Percentiles rank a stretch among this genome's conserved stretches.
These are phyloP conservation scores for Gambusia affinis DNA, from an alignment of 2,113 vertebrate genomes.

Conservation along the genomic window DNA sequence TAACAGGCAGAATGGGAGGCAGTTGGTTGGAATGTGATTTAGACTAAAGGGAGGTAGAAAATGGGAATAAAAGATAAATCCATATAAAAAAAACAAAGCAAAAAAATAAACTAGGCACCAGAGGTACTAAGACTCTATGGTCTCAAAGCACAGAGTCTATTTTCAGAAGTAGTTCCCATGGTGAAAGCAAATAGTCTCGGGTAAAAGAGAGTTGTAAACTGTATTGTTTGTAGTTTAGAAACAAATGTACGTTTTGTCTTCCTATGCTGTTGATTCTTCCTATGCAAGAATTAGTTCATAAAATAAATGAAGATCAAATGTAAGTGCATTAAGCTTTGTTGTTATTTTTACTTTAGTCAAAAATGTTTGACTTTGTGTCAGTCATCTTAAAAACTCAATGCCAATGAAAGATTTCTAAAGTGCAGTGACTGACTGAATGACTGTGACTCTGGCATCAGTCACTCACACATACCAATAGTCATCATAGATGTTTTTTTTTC, in stretches of 20 bases:
- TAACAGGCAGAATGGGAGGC: not conserved
- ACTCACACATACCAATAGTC: too few relatives aligned
- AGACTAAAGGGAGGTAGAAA: conserved; percentile 6
- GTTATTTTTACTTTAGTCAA: too few relatives aligned
- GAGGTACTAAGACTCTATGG: not conserved
- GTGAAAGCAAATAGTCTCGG: conserved; percentile 29
- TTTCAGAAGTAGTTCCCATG: conserved; percentile 5
- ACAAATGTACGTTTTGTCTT: too few relatives aligned
- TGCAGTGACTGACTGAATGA: not conserved
- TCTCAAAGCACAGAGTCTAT: not conserved
- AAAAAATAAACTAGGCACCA: too few relatives aligned
- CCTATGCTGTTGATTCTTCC: too few relatives aligned
- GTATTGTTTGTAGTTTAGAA: not conserved
- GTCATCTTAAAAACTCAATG: too few relatives aligned
- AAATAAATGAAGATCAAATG: too few relatives aligned
- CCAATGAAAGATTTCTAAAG: not conserved
- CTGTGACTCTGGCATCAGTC: not conserved
- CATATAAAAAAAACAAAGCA: conserved; percentile 22
- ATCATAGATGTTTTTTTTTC: not conserved
- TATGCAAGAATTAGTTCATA: too few relatives aligned
- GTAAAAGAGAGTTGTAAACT: conserved; percentile 12
- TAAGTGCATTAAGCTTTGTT: too few relatives aligned
- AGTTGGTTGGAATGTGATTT: not conserved
- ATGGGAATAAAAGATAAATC: conserved; percentile 25
- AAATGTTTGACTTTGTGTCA: too few relatives aligned